These are phyloP conservation scores for Rousettus leschenaultii DNA, from an alignment of 2,113 vertebrate species.

Conservation along the genomic window DNA sequence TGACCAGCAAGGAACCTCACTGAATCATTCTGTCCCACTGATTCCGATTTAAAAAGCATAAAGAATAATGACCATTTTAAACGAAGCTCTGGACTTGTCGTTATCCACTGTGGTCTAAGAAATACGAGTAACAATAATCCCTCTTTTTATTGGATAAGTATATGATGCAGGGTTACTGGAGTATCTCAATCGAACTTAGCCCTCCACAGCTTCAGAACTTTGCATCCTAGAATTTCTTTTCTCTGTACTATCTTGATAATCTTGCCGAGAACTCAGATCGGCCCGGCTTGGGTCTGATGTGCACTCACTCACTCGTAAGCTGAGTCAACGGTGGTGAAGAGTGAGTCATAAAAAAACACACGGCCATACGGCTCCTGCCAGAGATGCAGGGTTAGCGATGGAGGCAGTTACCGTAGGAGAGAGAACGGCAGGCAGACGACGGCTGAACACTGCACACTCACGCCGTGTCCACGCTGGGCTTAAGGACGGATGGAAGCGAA, in stretches of 20 bases:
- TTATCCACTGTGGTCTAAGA: neutral
- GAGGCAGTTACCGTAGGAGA: neutral
- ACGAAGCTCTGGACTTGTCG: neutral
- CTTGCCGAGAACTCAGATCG: neutral
- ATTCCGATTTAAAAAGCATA: neutral
- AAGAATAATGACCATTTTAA: neutral
- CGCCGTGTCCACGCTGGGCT: neutral
- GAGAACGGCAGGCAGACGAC: neutral
- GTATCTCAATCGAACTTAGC: neutral
- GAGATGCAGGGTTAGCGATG: neutral
- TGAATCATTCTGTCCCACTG: neutral
- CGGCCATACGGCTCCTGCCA: neutral
- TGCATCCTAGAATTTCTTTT: neutral
- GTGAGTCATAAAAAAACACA: neutral
- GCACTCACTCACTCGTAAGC: neutral
- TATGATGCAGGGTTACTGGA: neutral
- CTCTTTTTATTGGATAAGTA: neutral
- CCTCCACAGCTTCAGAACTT: neutral
- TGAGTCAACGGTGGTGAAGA: neutral
- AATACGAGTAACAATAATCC: neutral
- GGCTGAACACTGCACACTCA: accelerated
- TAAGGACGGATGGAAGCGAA: neutral
- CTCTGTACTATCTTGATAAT: neutral
- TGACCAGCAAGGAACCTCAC: neutral
- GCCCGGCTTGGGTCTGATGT: neutral